Evolutionary conservation across 2,113 vertebrate species (phyloP).

Genomic region (Megaleporinus macrocephalus): DNA sequence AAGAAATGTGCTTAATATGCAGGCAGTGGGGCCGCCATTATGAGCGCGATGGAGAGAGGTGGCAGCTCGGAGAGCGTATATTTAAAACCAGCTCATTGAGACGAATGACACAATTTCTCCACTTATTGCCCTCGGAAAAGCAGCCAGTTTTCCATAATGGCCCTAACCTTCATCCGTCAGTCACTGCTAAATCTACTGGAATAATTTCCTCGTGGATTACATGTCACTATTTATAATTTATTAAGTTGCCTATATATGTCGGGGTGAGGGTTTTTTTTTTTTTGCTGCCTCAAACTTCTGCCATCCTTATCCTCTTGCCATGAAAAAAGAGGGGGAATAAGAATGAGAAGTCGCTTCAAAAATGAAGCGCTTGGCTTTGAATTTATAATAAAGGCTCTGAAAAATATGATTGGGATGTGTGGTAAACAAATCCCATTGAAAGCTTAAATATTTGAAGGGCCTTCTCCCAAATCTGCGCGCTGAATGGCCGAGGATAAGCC

Average conservation of each 20-base stretch:
- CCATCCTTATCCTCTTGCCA: constrained; percentile 17
- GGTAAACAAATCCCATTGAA: constrained; percentile 33
- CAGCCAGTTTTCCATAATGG: constrained; percentile 59
- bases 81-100: constrained; percentile 62
- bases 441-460: constrained; percentile 17
- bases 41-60: constrained; percentile 45
- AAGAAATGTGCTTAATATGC: constrained; percentile 59
- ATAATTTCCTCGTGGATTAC: constrained; percentile 58
- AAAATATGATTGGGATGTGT: neutral
- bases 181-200: constrained; percentile 57
- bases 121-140: constrained; percentile 58
- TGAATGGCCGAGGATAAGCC: constrained; percentile 45
- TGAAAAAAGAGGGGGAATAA: neutral
- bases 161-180: constrained; percentile 57
- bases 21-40: constrained; percentile 51
- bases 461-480: constrained; percentile 28
- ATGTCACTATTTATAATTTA: constrained; percentile 57
- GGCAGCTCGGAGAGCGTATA: constrained; percentile 48
- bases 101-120: constrained; percentile 58
- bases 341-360: constrained; percentile 9
- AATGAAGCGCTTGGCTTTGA: constrained; percentile 21
- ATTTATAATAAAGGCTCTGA: constrained; percentile 1
- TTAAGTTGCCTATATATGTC: constrained; percentile 51
- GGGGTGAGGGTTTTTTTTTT: constrained; percentile 42
- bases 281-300: neutral